A percentile compares a stretch with the other conserved stretches of the same genome.
Conservation (phyloP, 2,888 invertebrate species). For the Habrosyne pyritoides region DNA sequence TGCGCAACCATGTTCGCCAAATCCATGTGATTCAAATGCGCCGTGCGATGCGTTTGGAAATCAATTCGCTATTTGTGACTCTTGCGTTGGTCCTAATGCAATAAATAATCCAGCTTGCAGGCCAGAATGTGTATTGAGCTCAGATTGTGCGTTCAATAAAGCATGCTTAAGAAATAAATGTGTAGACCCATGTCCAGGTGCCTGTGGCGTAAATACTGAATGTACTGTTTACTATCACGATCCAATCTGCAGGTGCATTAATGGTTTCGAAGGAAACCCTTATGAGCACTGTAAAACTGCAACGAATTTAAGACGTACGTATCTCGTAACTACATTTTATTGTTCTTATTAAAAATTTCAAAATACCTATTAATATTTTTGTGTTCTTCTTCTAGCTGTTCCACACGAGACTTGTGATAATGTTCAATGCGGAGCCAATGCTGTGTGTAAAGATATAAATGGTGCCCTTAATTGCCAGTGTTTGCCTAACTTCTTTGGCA, state of each 20-base stretch:
- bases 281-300: conserved; percentile 88
- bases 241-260: conserved; percentile 88
- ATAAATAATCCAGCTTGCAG: conserved; percentile 89
- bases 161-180: conserved; percentile 90
- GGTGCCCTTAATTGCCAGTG: conserved; percentile 89
- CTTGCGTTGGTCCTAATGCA: conserved; percentile 88
- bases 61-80: conserved; percentile 90
- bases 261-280: conserved; percentile 89
- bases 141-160: conserved; percentile 90
- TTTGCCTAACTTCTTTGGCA: conserved; percentile 89
- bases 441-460: conserved; percentile 86
- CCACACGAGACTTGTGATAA: conserved; percentile 85
- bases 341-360: not conserved
- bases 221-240: conserved; percentile 88
- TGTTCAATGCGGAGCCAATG: conserved; percentile 89
- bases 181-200: conserved; percentile 90
- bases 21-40: conserved; percentile 88
- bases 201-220: conserved; percentile 89
- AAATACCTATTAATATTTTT: conserved; percentile 1
- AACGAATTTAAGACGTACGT: conserved; percentile 73
- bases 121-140: conserved; percentile 92
- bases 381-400: conserved; percentile 62
- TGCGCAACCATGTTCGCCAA: conserved; percentile 88
- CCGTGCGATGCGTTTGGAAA: conserved; percentile 88
- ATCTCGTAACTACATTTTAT: conserved; percentile 11